phyloP scores from a whole-genome alignment of 2,113 vertebrate species.

The Chiloscyllium plagiosum region DNA sequence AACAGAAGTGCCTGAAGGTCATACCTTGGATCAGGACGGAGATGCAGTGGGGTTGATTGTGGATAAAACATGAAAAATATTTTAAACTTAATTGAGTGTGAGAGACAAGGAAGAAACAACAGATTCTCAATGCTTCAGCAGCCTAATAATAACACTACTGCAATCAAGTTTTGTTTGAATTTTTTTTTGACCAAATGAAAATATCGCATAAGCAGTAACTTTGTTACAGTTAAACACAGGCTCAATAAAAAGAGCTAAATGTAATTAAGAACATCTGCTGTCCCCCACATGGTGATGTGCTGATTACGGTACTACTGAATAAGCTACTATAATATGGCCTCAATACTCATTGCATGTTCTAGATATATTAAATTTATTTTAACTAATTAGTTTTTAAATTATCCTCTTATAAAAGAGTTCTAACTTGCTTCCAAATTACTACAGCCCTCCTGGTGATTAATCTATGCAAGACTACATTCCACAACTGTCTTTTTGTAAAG shows the following conservation, averaged over 20 bases:
- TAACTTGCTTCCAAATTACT: neutral
- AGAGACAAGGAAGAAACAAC: neutral
- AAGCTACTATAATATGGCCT: neutral
- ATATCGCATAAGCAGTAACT: neutral
- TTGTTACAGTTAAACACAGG: neutral
- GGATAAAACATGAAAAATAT: neutral
- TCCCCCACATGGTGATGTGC: neutral
- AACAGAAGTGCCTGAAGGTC: neutral
- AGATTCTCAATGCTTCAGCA: neutral
- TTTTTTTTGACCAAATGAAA: neutral
- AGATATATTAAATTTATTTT: neutral
- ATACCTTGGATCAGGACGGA: neutral
- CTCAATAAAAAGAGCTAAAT: neutral
- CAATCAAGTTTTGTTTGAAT: neutral
- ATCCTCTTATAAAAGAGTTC: neutral
- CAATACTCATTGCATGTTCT: neutral
- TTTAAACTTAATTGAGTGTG: neutral
- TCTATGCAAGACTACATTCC: neutral
- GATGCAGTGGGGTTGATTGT: neutral
- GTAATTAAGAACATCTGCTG: slow-evolving; percentile 14
- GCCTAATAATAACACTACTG: neutral
- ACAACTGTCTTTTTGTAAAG: neutral
- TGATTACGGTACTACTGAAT: neutral
- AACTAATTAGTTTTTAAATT: slow-evolving; percentile 25
- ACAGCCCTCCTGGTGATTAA: neutral